Evolutionary conservation across 2,797 vertebrate genomes (phyloP).

Genomic region (Sebastes oblongus): DNA sequence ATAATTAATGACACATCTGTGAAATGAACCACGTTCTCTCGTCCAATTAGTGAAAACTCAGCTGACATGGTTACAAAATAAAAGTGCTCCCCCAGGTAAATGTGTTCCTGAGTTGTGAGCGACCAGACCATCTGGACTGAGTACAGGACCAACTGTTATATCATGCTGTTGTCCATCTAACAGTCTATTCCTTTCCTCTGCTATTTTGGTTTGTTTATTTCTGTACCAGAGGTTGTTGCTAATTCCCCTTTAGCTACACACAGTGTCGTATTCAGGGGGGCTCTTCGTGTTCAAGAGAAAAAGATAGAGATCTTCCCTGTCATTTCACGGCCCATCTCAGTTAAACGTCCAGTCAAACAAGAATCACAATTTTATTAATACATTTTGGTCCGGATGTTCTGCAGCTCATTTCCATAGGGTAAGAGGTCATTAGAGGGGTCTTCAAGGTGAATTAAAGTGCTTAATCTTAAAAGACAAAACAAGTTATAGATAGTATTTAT

Average conservation of each 20-base stretch:
- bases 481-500: neutral
- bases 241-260: constrained; percentile 63
- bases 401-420: neutral
- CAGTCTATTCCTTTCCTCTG: constrained; percentile 49
- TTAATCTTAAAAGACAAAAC: neutral
- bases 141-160: constrained; percentile 25
- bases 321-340: neutral
- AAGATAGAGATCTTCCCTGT: constrained; percentile 17
- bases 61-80: neutral
- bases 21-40: neutral
- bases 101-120: constrained; percentile 28
- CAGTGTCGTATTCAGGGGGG: constrained; percentile 63
- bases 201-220: constrained; percentile 76
- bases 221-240: constrained; percentile 63
- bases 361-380: neutral
- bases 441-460: neutral
- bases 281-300: constrained; percentile 7
- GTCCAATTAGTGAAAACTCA: neutral
- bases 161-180: constrained; percentile 50
- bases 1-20: neutral
- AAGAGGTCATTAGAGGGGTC: neutral
- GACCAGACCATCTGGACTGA: constrained; percentile 49
- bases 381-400: neutral
- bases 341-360: neutral
- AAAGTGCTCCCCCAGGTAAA: neutral